These are phyloP conservation scores for Heptranchias perlo DNA, from an alignment of 2,113 vertebrate genomes.

Conservation along the genomic window DNA sequence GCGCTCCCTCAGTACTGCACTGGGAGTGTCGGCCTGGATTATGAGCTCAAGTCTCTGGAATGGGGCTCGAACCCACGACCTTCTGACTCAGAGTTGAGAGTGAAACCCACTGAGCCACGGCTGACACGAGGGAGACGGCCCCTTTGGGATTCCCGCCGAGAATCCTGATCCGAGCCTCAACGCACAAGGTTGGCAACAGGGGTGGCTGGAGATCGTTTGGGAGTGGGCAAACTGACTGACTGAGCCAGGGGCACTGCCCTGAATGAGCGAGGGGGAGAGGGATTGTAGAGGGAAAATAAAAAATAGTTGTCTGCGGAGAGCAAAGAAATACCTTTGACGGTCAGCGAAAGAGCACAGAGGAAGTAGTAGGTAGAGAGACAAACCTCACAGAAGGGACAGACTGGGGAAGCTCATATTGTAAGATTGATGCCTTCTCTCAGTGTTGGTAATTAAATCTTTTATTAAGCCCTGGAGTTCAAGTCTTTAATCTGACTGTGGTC, in stretches of 20 bases:
- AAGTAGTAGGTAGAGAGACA: not conserved
- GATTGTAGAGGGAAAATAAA: not conserved
- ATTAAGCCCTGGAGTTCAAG: conserved; percentile 16
- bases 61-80: not conserved
- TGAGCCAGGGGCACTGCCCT: not conserved
- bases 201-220: not conserved
- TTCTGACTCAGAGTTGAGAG: not conserved
- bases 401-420: not conserved
- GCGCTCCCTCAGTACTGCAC: not conserved
- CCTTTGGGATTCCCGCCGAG: not conserved
- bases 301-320: not conserved
- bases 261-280: not conserved
- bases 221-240: not conserved
- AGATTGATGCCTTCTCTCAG: not conserved
- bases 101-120: not conserved
- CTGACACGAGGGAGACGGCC: not conserved
- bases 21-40: too few relatives aligned
- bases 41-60: not conserved
- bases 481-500: not conserved
- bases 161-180: not conserved
- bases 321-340: not conserved
- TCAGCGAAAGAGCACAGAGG: not conserved
- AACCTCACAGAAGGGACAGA: not conserved
- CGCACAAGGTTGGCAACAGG: too few relatives aligned
- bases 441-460: conserved; percentile 9